These are phyloP conservation scores for Bradypodion pumilum DNA, from an alignment of 2,797 vertebrate species.

Conservation along the genomic window DNA sequence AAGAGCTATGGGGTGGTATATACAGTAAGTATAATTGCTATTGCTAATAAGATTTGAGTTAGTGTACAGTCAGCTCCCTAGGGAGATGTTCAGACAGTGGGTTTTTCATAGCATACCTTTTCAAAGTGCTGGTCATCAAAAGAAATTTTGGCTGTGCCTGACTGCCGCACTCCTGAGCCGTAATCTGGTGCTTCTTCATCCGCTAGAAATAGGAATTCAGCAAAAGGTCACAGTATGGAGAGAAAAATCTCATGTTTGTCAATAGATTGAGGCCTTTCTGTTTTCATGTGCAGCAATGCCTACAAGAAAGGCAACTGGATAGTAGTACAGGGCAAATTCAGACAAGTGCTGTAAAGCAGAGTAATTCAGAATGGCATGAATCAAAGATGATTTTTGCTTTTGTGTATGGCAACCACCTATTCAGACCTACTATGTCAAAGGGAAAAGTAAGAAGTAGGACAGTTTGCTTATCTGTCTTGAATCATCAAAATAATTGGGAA, in stretches of 20 bases:
- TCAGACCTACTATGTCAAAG: not conserved
- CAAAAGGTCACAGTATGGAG: not conserved
- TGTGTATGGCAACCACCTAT: not conserved
- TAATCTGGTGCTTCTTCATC: constrained; percentile 98
- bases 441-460: not conserved
- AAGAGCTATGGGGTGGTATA: too few relatives aligned
- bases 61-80: not conserved
- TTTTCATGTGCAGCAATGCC: not conserved
- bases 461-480: not conserved
- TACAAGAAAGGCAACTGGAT: not conserved
- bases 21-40: too few relatives aligned
- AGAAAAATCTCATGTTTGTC: not conserved
- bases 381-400: not conserved
- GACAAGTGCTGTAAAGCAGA: not conserved
- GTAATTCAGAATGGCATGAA: not conserved
- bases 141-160: constrained; percentile 93
- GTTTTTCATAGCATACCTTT: constrained; percentile 78
- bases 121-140: constrained; percentile 97
- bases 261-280: not conserved
- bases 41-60: too few relatives aligned
- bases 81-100: not conserved
- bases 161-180: constrained; percentile 93
- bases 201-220: constrained; percentile 80
- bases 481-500: not conserved
- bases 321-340: not conserved